Evolutionary conservation across 1,140 invertebrate species (phyloP), one percentile per base, ranked within the genome.

Genomic region (Drosophila pallidifrons): DNA sequence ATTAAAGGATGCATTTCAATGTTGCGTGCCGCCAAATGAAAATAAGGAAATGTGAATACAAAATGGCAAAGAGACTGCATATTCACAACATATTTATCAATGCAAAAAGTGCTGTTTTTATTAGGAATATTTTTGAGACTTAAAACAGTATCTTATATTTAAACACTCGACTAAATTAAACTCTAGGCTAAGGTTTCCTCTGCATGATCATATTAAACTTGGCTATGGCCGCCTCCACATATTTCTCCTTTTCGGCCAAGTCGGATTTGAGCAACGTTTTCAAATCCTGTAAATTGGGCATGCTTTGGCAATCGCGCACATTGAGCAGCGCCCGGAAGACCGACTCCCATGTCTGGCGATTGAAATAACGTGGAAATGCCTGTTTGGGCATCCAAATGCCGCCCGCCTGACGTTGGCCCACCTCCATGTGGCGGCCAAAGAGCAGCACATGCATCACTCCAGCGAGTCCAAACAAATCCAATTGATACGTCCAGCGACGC

Each of bases 401-500:
- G 7, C 51, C 68, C 10, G 71, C 41, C 16, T 55, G 38, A 8
- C 95, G 95, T 59, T 95, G 94, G 47, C 94, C 94, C 49, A 96
- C 95, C 78, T 97, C 96, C 96, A 98, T 98, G 90, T 98, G 98
- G 83, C 96, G 95, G 28, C 96, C 96, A 93, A 98, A 97, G 16
- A 98, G 92, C 69, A 98, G 93, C 49, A 96, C 96, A 93, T 98
- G 96, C 68, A 97, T 96, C 20, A 97, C 96, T 16, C 96, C 96
- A 65, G 96, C 96, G 66, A 98, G 92, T 75, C 97, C 98, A 94
- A 96, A 98, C 74, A 98, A 93, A 94, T 99, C 98, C 38, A 96
- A 97, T 93, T 99, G 98, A 92, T 97, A 98, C 32, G 96, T 98
- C 98, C 98, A 99, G 2, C 97, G 96, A 82, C 95, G 95, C 45